phyloP scores from a whole-genome alignment of 2,113 vertebrate genomes.

The Naja naja region DNA sequence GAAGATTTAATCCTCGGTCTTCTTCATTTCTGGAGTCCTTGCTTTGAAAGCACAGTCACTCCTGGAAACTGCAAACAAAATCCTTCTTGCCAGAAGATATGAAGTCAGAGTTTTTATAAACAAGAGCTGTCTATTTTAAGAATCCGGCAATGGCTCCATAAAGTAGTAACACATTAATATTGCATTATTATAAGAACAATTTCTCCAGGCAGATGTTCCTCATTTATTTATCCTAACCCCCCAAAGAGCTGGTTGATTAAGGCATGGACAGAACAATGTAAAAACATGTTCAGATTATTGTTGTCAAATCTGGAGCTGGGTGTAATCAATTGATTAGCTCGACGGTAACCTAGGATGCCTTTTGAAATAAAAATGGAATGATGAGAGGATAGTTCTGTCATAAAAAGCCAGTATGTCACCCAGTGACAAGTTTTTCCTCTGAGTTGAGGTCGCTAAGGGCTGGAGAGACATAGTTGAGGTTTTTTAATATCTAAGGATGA shows the following conservation, averaged over 20 bases:
- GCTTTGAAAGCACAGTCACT: neutral
- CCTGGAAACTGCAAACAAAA: neutral
- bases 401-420: neutral
- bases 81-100: neutral
- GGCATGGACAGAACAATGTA: neutral
- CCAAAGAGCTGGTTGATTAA: neutral
- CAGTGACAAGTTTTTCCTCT: neutral
- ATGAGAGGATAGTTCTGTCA: neutral
- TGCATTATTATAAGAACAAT: neutral
- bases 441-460: neutral
- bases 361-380: neutral
- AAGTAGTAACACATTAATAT: neutral
- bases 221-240: neutral
- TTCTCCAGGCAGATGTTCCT: neutral
- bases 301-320: neutral
- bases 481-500: neutral
- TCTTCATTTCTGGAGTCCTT: neutral
- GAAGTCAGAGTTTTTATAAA: neutral
- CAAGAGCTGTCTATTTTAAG: neutral
- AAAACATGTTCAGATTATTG: neutral
- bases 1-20: neutral
- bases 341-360: neutral
- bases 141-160: neutral
- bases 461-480: neutral
- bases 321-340: neutral